Base-by-base conservation (phyloP, 2,888 invertebrate genomes). In the Lochmaea crataegi region DNA sequence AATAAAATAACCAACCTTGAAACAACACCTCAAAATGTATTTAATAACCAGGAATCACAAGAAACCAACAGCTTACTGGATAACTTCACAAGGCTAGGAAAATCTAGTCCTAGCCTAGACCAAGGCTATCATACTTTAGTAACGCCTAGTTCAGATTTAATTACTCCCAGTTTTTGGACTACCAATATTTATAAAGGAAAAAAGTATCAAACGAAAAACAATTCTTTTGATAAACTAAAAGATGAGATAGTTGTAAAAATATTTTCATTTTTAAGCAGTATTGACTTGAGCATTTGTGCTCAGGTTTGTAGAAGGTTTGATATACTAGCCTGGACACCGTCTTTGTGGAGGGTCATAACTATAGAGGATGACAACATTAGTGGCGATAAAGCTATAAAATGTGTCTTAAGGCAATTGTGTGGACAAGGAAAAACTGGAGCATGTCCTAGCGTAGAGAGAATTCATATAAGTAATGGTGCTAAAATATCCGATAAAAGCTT, bases 91-190 rank as follows among this genome's bases (percentile, higher is more conserved):
- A 86, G 86, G 78, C 80, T 87, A 72, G 88, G 88, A 16, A 88
- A 90, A 78, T 88, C 89, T 76, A 91, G 91, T 82, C 92, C 94
- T 57, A 93, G 91, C 82, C 88, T 94, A 56, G 94, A 94, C 86
- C 94, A 94, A 85, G 94, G 94, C 1, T 94, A 94, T 87, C 94
- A 94, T 81, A 94, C 94, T 9, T 87, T 94, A 72, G 92, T 93
- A 0, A 89, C 90, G 22, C 89, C 90, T 60, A 89, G 90, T 80
- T 89, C 89, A 4, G 87, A 86, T n/a, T 85, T 86, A 22, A 75
- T 76, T 7, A 86, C 86, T 45, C 85, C 87, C 2, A 84, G 84
- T 72, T 81, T 84, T 68, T 87, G 86, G 86, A 85, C 83, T 38
- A 85, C 84, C 22, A 84, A 84, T 71, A 77, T 83, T 11, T 84